A percentile compares a stretch with the other conserved stretches of the same genome.
phyloP scores from a whole-genome alignment of 2,888 invertebrate species.

The Gasteruption jaculator region DNA sequence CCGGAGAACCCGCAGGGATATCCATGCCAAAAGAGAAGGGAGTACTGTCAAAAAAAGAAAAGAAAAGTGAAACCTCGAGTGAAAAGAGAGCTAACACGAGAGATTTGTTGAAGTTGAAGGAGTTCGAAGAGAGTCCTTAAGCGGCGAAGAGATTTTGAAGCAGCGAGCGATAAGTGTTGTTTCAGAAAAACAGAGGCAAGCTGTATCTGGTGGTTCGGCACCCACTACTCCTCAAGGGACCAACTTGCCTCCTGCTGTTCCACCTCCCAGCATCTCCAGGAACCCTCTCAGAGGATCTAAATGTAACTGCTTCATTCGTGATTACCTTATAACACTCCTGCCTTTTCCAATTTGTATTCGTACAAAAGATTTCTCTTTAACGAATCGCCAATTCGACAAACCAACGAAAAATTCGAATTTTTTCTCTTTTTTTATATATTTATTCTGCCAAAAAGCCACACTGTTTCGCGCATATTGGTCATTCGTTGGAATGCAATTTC shows the following conservation, averaged over 20 bases:
- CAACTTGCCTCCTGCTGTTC: constrained; percentile 52
- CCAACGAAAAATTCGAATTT: no score
- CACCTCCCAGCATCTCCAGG: constrained; percentile 64
- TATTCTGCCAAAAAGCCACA: no score
- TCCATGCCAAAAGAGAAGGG: constrained; percentile 20
- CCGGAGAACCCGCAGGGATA: no score
- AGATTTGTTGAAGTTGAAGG: background rate
- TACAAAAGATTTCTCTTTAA: no score
- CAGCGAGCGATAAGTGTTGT: constrained; percentile 49
- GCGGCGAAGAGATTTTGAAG: constrained; percentile 16
- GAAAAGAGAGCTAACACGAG: constrained; percentile 11
- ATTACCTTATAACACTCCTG: constrained; percentile 30
- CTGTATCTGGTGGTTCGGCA: constrained; percentile 66
- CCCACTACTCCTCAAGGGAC: constrained; percentile 69
- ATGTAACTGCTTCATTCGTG: constrained; percentile 60
- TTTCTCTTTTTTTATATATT: no score
- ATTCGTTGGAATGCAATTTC: no score
- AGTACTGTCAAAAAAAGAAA: constrained; percentile 19
- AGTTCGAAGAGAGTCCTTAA: constrained; percentile 1
- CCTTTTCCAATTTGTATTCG: no score
- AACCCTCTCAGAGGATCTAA: constrained; percentile 79
- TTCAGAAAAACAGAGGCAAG: constrained; percentile 59
- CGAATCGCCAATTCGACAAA: no score
- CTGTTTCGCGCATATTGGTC: no score
- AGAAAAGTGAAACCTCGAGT: constrained; percentile 6